Percentiles rank a stretch among this genome's conserved stretches.
Evolutionary conservation across 2,113 vertebrate genomes (phyloP).

Genomic region (Chloroceryle aenea): DNA sequence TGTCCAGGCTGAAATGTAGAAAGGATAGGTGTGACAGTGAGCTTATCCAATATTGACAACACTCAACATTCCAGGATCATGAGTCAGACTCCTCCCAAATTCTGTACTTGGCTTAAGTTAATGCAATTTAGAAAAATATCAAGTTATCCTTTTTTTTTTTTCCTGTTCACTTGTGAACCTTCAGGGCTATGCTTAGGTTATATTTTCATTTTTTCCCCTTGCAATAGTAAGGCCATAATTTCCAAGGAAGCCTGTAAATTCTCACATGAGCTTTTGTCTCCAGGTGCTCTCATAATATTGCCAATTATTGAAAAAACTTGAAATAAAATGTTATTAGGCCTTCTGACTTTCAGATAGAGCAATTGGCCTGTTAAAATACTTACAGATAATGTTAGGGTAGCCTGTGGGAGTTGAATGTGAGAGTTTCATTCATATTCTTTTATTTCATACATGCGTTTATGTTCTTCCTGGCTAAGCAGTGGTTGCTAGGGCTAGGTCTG

Average conservation of each 20-base stretch:
- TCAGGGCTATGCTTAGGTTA: background rate
- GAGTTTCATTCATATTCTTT: background rate
- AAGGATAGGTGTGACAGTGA: background rate
- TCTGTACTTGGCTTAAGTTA: background rate
- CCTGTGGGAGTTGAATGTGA: background rate
- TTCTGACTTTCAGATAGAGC: slow-evolving; percentile 1
- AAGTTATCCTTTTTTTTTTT: background rate
- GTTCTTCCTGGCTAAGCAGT: background rate
- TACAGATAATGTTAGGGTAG: background rate
- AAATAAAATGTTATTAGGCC: background rate
- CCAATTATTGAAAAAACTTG: background rate
- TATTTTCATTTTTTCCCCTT: background rate
- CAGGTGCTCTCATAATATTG: slow-evolving; percentile 32
- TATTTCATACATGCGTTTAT: background rate
- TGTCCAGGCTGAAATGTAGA: background rate
- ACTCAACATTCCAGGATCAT: background rate
- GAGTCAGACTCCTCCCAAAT: background rate
- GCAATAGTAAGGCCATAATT: background rate
- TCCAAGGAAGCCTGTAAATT: background rate
- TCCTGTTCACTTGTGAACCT: background rate
- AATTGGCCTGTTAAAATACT: slow-evolving; percentile 1
- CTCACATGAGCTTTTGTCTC: slow-evolving; percentile 7
- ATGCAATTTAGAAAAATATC: background rate
- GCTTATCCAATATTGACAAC: background rate
- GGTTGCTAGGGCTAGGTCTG: background rate